Evolutionary conservation across 2,888 invertebrate genomes (phyloP).

Genomic region (Harpalus rubripes): DNA sequence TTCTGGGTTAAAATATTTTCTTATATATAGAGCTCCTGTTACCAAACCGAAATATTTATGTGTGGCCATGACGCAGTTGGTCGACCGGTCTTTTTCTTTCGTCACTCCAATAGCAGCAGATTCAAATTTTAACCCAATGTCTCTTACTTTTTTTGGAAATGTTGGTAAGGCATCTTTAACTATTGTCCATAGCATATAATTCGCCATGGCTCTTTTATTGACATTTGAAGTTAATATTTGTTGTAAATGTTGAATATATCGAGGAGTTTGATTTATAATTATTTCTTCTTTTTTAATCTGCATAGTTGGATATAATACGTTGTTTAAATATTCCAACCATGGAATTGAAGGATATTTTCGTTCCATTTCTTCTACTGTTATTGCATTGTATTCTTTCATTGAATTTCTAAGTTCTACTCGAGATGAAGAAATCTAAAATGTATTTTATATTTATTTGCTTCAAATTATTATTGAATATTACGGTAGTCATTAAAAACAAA

Average conservation of each 20-base stretch:
- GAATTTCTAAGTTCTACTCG: conserved; percentile 94
- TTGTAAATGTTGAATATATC: not conserved
- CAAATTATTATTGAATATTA: no score
- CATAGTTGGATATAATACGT: conserved; percentile 84
- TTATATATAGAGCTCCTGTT: conserved; percentile 71
- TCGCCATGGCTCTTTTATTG: conserved; percentile 21
- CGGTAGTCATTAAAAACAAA: no score
- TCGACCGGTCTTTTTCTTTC: conserved; percentile 16
- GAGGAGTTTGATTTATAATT: conserved; percentile 84
- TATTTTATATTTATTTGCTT: not conserved
- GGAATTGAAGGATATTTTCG: conserved; percentile 87
- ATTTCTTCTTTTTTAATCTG: conserved; percentile 84
- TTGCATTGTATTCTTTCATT: conserved; percentile 90
- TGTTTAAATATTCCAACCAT: conserved; percentile 92
- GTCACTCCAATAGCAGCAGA: conserved; percentile 14
- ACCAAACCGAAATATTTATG: conserved; percentile 17
- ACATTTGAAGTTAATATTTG: not conserved
- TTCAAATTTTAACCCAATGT: not conserved
- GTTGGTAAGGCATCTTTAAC: not conserved
- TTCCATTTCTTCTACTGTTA: conserved; percentile 89
- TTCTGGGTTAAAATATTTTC: conserved; percentile 73
- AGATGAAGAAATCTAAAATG: conserved; percentile 87
- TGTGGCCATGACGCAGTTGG: conserved; percentile 24
- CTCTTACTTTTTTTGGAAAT: not conserved
- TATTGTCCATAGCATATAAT: conserved; percentile 21